Conservation (phyloP, 2,888 invertebrate genomes). For the Dryomyza anilis region DNA sequence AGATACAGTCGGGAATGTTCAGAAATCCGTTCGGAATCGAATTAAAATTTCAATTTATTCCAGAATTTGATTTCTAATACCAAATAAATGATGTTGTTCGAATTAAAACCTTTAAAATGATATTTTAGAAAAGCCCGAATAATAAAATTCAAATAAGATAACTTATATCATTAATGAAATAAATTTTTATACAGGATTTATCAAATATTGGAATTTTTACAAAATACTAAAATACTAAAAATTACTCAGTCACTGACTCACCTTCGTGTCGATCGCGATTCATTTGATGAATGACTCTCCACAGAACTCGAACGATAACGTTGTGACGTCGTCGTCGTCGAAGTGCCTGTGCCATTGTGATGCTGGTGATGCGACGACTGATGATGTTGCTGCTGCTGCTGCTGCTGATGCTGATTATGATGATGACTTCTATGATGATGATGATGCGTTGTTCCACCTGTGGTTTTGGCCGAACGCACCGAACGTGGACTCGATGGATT, state of each 20-base stretch:
- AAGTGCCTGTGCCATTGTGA: conserved; percentile 22
- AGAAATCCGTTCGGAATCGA: no score
- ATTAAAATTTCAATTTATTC: no score
- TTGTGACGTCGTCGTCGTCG: conserved; percentile 44
- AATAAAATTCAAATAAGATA: no score
- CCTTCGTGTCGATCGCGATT: conserved; percentile 79
- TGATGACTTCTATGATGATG: conserved; percentile 50
- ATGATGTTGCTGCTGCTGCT: conserved; percentile 44
- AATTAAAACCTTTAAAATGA: no score
- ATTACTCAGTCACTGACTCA: conserved; percentile 50
- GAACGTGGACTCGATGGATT: conserved; percentile 81
- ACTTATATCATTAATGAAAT: no score
- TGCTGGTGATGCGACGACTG: conserved; percentile 37
- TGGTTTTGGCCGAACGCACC: conserved; percentile 71
- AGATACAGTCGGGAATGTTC: no score
- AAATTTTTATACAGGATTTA: no score
- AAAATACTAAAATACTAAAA: conserved; percentile 25
- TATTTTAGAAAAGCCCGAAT: no score
- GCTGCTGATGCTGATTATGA: conserved; percentile 46
- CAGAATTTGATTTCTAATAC: no score
- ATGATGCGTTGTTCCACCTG: conserved; percentile 43
- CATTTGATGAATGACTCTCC: conserved; percentile 88
- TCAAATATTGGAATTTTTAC: no score
- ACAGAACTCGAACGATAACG: conserved; percentile 79
- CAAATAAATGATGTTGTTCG: no score